Conservation (phyloP, 2,888 invertebrate genomes). For the Protodeltote pygarga region DNA sequence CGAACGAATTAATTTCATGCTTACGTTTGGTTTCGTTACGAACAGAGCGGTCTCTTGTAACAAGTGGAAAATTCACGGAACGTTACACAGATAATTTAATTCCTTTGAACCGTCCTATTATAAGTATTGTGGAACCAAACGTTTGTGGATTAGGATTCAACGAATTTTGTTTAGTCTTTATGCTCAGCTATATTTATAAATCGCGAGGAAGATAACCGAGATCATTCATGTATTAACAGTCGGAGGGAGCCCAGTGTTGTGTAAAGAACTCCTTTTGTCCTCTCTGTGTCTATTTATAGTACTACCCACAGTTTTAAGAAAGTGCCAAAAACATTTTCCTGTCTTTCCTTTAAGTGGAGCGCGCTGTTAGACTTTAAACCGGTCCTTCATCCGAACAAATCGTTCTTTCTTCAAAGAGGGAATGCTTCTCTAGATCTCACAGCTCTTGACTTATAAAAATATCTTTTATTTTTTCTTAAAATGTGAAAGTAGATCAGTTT, state of each 20-base stretch:
- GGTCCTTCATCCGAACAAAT: constrained; percentile 13
- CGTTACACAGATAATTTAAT: constrained; percentile 63
- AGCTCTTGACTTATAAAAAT: constrained; percentile 5
- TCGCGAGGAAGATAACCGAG: constrained; percentile 5
- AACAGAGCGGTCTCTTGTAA: constrained; percentile 52
- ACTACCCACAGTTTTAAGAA: constrained; percentile 21
- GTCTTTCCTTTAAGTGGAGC: constrained; percentile 16
- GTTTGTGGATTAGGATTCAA: constrained; percentile 43
- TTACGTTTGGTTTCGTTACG: constrained; percentile 57
- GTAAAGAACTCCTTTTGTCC: constrained; percentile 12
- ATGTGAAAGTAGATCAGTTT: too few species aligned
- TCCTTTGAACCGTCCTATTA: constrained; percentile 59
- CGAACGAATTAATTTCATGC: constrained; percentile 61
- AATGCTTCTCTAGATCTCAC: constrained; percentile 1
- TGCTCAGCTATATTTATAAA: constrained; percentile 9
- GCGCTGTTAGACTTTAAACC: constrained; percentile 16
- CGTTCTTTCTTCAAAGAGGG: constrained; percentile 12
- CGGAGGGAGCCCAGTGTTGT: background rate
- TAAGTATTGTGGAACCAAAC: constrained; percentile 43
- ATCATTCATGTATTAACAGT: constrained; percentile 12
- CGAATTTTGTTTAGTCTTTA: constrained; percentile 28
- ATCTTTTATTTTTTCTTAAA: background rate
- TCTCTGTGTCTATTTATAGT: constrained; percentile 2
- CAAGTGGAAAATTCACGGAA: constrained; percentile 64
- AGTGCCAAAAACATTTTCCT: constrained; percentile 37